phyloP scores from a whole-genome alignment of 2,113 vertebrate genomes.

The Catharus bicknelli region DNA sequence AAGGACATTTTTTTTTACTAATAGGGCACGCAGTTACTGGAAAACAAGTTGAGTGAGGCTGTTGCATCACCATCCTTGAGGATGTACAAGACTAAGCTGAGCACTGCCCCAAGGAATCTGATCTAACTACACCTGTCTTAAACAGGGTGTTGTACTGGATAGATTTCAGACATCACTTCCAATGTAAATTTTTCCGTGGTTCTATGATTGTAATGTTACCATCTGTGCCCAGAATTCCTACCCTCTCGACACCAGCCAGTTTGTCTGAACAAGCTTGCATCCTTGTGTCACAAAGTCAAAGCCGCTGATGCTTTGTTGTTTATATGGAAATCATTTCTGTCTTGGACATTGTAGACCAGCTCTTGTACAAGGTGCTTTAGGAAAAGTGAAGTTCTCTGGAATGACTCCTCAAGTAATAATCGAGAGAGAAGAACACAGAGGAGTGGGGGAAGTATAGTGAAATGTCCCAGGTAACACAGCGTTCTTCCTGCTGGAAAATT shows the following conservation, averaged over 20 bases:
- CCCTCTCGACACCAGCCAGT: rapidly evolving
- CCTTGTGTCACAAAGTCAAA: not conserved
- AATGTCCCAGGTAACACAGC: not conserved
- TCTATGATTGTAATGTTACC: not conserved
- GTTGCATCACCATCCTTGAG: not conserved
- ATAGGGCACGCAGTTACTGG: not conserved
- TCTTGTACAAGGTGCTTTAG: not conserved
- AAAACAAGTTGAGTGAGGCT: not conserved
- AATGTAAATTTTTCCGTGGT: not conserved
- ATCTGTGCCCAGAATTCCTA: not conserved
- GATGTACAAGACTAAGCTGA: not conserved
- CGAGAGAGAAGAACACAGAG: not conserved
- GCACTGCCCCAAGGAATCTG: not conserved
- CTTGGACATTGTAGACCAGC: not conserved
- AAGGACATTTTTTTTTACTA: not conserved
- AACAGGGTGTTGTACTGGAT: not conserved
- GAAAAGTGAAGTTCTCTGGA: not conserved
- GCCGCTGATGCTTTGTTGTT: not conserved
- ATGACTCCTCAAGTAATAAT: not conserved
- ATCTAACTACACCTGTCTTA: not conserved
- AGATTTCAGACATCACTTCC: not conserved
- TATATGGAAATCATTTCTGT: not conserved
- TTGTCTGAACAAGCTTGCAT: not conserved
- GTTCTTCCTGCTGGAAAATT: not conserved
- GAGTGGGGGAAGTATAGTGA: not conserved